A percentile compares a stretch with the other conserved stretches of the same genome.
These are phyloP conservation scores for Allobates femoralis DNA, from an alignment of 2,797 vertebrate genomes.

Conservation along the genomic window DNA sequence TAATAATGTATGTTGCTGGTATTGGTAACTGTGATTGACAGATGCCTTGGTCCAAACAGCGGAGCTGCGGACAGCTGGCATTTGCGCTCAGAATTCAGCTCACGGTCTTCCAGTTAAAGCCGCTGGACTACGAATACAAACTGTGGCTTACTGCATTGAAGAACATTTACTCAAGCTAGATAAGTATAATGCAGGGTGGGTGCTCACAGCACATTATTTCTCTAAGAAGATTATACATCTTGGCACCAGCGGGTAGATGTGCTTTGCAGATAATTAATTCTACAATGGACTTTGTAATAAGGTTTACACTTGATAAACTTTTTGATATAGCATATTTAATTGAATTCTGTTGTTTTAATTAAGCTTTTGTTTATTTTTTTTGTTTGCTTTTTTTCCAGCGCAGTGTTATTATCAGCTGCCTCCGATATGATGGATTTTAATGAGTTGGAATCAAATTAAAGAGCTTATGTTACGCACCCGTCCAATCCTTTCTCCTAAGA, in stretches of 20 bases:
- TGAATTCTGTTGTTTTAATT: constrained; percentile 34
- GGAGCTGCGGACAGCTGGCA: no score
- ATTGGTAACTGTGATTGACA: no score
- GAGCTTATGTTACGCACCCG: constrained; percentile 77
- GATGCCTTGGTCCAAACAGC: no score
- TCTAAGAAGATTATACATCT: not conserved
- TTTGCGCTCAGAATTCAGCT: no score
- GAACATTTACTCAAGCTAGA: not conserved
- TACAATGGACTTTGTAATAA: not conserved
- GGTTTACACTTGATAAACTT: constrained; percentile 32
- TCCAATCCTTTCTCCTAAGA: constrained; percentile 89
- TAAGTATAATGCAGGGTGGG: not conserved
- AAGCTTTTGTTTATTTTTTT: constrained; percentile 30
- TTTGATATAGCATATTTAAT: constrained; percentile 39
- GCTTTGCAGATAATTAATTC: constrained; percentile 35
- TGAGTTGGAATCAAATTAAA: constrained; percentile 29
- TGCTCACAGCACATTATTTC: not conserved
- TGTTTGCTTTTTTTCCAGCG: constrained; percentile 21
- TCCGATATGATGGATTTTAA: constrained; percentile 34
- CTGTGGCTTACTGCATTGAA: not conserved
- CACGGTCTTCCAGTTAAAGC: no score
- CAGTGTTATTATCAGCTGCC: constrained; percentile 34
- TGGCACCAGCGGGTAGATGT: not conserved
- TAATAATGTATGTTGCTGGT: no score
- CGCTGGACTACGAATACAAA: not conserved